Evolutionary conservation across 2,113 vertebrate species (phyloP).

Genomic region (Notarius quadriscutis): DNA sequence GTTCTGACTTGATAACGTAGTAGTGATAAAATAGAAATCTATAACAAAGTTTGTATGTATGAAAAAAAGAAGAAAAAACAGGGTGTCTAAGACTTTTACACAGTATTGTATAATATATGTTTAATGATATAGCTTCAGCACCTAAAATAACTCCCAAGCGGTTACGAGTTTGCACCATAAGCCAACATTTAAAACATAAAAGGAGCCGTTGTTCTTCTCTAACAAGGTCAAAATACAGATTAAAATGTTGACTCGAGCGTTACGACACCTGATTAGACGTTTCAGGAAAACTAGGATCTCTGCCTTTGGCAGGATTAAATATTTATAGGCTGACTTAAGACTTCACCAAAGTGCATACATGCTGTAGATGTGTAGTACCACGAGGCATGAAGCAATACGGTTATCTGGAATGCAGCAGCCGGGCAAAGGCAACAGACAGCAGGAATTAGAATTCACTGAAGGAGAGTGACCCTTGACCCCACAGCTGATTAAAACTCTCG

Average conservation of each 20-base stretch:
- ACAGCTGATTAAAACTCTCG: conserved; percentile 68
- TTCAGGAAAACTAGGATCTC: conserved; percentile 5
- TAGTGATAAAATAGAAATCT: no score
- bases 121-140: neutral
- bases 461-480: conserved; percentile 62
- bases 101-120: no score
- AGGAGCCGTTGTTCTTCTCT: neutral
- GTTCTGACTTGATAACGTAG: no score
- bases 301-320: conserved; percentile 20
- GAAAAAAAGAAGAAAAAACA: no score
- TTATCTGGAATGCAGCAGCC: neutral
- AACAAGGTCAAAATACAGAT: conserved; percentile 16
- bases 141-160: neutral
- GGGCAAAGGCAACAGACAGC: conserved; percentile 22
- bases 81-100: no score
- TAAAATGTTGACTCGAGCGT: conserved; percentile 17
- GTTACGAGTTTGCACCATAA: neutral
- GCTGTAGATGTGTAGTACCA: neutral
- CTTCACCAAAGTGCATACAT: conserved; percentile 25
- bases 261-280: conserved; percentile 32
- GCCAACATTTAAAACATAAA: neutral
- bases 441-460: conserved; percentile 61
- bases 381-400: neutral
- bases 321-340: conserved; percentile 19
- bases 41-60: no score